Evolutionary conservation across 53 echinoderm and acorn worm genomes (phyloP), one percentile per base, ranked within the genome.

Genomic region (Holothuria scabra): DNA sequence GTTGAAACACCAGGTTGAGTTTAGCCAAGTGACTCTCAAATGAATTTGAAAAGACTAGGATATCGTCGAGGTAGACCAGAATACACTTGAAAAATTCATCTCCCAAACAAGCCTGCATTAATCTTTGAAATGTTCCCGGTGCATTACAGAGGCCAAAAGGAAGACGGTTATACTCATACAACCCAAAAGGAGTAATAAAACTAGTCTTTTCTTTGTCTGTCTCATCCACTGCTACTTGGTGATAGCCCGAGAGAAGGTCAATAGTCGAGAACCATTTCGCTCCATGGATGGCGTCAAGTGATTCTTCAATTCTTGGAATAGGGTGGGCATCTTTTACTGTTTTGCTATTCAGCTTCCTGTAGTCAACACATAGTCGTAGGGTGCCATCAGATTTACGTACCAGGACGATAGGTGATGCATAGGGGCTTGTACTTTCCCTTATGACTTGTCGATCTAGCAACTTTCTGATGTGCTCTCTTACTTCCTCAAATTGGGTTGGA

Each of bases 401-500:
- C 19, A 62, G 18, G 1, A 81, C 81, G 8, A 81, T 32, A 4
- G 81, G 81, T 22, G 81, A 81, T 9, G 81, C 81, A 44, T 25
- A 81, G 5, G 81, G 81, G 24, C 81, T 81, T 7, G 62, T 81
- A 20, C 81, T 81, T 37, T 81, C 63, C 6, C 23, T 32, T 2
- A 81, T 81, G 16, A 81, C 81, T 23, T 37, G 14, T 6, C 20
- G 60, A 18, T 30, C 38, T n/a, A 90, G 56, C 22, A 89, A 69
- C 24, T 85, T 78, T 10, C 81, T 12, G 35, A 89, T 89, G 65
- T 89, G 85, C 28, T 85, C 85, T 32, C 69, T 68, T 20, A 89
- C 89, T 22, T 89, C 85, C 63, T 87, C 87, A 30, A 86, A 82
- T 59, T 90, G 90, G 23, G 86, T 33, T 23, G 86, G 90, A 14